phyloP scores from a whole-genome alignment of 1,140 invertebrate species.

The Trinorchestia longiramus region DNA sequence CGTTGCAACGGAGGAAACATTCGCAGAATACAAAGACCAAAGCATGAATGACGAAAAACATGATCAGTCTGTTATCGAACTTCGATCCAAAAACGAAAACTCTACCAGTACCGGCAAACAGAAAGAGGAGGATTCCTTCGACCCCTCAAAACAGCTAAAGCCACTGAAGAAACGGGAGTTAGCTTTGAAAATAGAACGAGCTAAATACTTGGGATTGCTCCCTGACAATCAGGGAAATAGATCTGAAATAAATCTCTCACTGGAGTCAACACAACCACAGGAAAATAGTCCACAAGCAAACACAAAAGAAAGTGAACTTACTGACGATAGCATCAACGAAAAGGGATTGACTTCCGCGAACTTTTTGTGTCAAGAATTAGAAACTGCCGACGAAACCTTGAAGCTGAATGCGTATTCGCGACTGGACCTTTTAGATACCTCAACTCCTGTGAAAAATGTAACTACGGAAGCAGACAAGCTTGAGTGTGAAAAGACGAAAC shows the following conservation, averaged over 20 bases:
- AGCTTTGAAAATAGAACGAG: constrained; percentile 8
- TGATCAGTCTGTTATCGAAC: neutral
- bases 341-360: neutral
- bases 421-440: no score
- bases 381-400: no score
- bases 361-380: neutral
- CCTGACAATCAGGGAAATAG: neutral
- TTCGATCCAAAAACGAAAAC: neutral
- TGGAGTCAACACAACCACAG: neutral
- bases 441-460: no score
- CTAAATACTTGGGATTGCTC: neutral
- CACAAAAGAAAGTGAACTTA: neutral
- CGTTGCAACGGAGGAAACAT: neutral
- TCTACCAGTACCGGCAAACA: neutral
- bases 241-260: neutral
- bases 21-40: neutral
- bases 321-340: neutral
- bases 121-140: neutral
- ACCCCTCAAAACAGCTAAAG: neutral
- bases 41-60: neutral
- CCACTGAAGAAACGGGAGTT: constrained; percentile 20
- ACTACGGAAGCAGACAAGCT: neutral
- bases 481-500: neutral
- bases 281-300: neutral
- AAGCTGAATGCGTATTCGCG: no score